Percentiles rank a stretch among this genome's conserved stretches.
phyloP scores from a whole-genome alignment of 2,797 vertebrate genomes.

The Pantherophis vulpinus region DNA sequence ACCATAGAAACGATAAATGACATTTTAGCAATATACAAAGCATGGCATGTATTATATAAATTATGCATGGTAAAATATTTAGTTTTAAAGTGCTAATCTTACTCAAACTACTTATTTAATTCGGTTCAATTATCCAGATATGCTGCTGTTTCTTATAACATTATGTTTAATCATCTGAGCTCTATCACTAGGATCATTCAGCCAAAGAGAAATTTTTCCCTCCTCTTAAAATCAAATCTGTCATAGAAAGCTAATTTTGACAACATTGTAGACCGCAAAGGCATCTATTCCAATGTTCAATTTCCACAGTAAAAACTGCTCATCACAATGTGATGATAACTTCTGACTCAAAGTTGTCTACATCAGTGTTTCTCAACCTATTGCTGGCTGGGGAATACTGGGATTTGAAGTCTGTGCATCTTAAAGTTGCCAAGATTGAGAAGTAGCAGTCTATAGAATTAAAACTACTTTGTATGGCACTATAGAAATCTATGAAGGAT shows the following conservation, averaged over 20 bases:
- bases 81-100: background rate
- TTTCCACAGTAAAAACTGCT: slow-evolving; percentile 37
- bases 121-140: background rate
- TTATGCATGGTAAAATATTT: background rate
- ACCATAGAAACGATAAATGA: background rate
- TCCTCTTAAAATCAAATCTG: background rate
- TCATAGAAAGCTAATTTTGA: background rate
- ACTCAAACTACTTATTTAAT: background rate
- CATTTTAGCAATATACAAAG: background rate
- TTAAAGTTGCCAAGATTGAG: background rate
- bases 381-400: background rate
- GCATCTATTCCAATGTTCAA: slow-evolving; percentile 21
- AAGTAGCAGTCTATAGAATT: background rate
- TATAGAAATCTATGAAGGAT: background rate
- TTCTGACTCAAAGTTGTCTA: slow-evolving; percentile 19
- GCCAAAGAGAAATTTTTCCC: background rate
- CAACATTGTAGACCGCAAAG: background rate
- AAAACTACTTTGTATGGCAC: background rate
- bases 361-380: background rate
- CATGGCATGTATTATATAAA: background rate
- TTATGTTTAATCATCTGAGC: background rate
- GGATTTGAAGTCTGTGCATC: background rate
- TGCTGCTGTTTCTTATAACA: background rate
- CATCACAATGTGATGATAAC: slow-evolving; percentile 38
- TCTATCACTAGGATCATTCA: background rate